Base-by-base conservation (phyloP, 1,140 invertebrate genomes). In the Sycophila sp. region DNA sequence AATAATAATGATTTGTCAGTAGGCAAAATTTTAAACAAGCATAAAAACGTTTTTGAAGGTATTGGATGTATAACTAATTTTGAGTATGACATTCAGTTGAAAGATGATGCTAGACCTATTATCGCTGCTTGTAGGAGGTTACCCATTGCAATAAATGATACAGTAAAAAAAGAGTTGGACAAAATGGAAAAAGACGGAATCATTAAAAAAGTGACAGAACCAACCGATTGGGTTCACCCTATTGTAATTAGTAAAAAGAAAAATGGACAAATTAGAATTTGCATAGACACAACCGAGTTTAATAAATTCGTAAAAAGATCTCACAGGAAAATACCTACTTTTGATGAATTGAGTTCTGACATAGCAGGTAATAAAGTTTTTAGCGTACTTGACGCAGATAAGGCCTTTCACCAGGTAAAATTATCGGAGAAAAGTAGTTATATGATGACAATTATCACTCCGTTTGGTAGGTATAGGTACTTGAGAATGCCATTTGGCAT, bases 231-330 rank as follows among this genome's bases (percentile, higher is more conserved):
- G 84, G 83, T 88, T 4, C 85, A 82, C 74, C 73, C 78, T 32
- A 67, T 86, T 30, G 82, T 87, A 86, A 22, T 81, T 84, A 22
- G 72, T 75, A 60, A 87, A 87, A 78, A 74, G 74, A 42, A 81
- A 42, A 45, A 85, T 76, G 80, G 79, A n/a, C 71, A 80, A 30
- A 53, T 88, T 15, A 65, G 87, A 42, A 78, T 89, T 38, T 88
- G 87, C 76, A 62, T 89, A n/a, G 87, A 89, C 74, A 87, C 87
- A 5, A 76, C 71, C 40, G 80, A 87, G 56, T 76, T 89, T 56
- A 89, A 89, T 77, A 80, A 77, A 70, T 74, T 72, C 15, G 83
- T 89, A 13, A 82, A 80, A 72, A 65, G 84, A 19, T 77, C 81
- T 75, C 76, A 80, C 73, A 83, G 79, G 76, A 77, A 78, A 40